These are phyloP conservation scores for Eupleurogrammus muticus DNA, from an alignment of 2,797 vertebrate species.

Conservation along the genomic window DNA sequence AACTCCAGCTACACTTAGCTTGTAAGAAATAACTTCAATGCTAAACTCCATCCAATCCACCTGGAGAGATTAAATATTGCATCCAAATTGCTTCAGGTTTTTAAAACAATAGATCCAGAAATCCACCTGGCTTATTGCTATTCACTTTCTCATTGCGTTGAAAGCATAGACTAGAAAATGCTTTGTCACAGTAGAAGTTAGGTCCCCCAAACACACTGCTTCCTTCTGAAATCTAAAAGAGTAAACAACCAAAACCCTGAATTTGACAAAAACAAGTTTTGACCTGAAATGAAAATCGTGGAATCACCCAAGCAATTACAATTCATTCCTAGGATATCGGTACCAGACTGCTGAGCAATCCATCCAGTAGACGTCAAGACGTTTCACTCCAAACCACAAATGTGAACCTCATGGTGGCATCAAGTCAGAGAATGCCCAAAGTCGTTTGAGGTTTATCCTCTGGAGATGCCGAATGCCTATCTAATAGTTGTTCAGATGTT, in stretches of 20 bases:
- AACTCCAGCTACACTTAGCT: too few relatives aligned
- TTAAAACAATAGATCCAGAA: neutral
- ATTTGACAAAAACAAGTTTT: neutral
- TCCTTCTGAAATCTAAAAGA: too few relatives aligned
- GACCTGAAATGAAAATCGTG: neutral
- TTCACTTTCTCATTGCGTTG: neutral
- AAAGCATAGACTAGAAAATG: neutral
- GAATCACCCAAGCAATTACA: too few relatives aligned
- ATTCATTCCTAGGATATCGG: too few relatives aligned
- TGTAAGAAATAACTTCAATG: too few relatives aligned
- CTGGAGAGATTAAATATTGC: too few relatives aligned
- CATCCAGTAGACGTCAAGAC: neutral
- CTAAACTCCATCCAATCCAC: too few relatives aligned
- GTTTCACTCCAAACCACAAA: neutral
- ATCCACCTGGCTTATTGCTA: neutral
- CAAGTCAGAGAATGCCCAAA: neutral
- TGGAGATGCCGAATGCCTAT: neutral
- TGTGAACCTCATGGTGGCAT: neutral
- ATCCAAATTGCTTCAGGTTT: neutral
- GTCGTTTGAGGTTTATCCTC: neutral
- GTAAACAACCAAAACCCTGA: too few relatives aligned
- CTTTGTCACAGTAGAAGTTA: neutral
- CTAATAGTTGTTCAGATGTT: slow-evolving; percentile 4
- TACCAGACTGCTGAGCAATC: neutral
- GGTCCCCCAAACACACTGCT: too few relatives aligned